A percentile compares a stretch with the other conserved stretches of the same genome.
Conservation (phyloP, 1,140 invertebrate genomes). For the Cylas formicarius region DNA sequence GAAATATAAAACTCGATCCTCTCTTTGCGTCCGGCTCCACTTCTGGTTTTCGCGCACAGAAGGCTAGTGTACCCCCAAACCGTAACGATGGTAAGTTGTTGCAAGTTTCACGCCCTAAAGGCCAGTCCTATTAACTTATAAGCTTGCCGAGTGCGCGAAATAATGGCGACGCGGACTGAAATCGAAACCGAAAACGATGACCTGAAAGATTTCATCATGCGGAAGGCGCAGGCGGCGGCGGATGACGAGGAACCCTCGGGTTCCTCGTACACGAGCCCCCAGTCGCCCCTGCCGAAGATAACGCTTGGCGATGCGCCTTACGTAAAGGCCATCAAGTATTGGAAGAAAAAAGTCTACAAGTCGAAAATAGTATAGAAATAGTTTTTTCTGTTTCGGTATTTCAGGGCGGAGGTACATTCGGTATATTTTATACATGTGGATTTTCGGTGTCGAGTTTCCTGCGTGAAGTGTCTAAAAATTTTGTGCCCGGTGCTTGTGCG, state of each 20-base stretch:
- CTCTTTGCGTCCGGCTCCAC: constrained; percentile 55
- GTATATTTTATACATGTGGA: no score
- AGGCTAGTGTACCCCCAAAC: constrained; percentile 55
- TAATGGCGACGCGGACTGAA: constrained; percentile 14
- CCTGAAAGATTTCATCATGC: constrained; percentile 18
- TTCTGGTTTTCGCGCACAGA: constrained; percentile 55
- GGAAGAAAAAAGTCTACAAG: constrained; percentile 39
- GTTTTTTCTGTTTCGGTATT: no score
- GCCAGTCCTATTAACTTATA: constrained; percentile 1
- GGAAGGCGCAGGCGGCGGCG: constrained; percentile 12
- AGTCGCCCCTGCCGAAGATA: constrained; percentile 21
- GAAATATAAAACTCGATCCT: constrained; percentile 63
- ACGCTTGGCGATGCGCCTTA: constrained; percentile 32
- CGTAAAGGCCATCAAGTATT: constrained; percentile 37
- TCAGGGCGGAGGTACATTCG: no score
- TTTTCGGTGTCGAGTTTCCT: no score
- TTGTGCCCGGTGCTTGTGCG: no score
- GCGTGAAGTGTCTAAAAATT: no score
- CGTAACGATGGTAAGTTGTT: constrained; percentile 57
- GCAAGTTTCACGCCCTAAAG: not conserved
- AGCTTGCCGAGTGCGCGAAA: not conserved
- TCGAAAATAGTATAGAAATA: constrained; percentile 37
- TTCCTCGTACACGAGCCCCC: constrained; percentile 7
- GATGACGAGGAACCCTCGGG: constrained; percentile 10
- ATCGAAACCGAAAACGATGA: constrained; percentile 2